Percentiles rank a stretch among this genome's conserved stretches.
phyloP scores from a whole-genome alignment of 2,888 invertebrate genomes.

The Trichacis sp. region DNA sequence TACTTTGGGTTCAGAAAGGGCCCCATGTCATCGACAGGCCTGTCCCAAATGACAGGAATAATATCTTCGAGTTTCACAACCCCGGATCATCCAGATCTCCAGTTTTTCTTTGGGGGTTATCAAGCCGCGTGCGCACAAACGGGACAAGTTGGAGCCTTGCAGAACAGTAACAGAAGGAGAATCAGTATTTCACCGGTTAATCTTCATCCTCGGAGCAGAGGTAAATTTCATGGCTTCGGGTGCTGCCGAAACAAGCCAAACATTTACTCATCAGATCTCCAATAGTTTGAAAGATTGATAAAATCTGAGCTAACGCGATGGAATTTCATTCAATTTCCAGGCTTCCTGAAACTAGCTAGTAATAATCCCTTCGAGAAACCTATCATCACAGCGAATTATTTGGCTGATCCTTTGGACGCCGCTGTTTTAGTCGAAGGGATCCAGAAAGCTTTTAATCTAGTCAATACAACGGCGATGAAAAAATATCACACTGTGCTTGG shows the following conservation, averaged over 20 bases:
- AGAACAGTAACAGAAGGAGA: conserved; percentile 59
- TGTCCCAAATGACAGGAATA: conserved; percentile 76
- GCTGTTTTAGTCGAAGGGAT: conserved; percentile 76
- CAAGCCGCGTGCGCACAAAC: conserved; percentile 73
- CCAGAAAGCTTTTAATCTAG: conserved; percentile 72
- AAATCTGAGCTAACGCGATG: too few species aligned
- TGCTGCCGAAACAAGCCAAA: too few species aligned
- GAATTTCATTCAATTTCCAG: conserved; percentile 44
- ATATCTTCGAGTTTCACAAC: conserved; percentile 75
- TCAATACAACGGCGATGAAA: conserved; percentile 71
- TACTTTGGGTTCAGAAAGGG: conserved; percentile 75
- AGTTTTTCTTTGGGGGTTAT: conserved; percentile 77
- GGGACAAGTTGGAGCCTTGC: conserved; percentile 68
- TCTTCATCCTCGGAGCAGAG: conserved; percentile 77
- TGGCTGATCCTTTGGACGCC: conserved; percentile 76
- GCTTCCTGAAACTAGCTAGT: conserved; percentile 71
- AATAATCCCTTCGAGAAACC: conserved; percentile 79
- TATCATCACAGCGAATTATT: conserved; percentile 83
- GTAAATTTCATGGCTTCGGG: too few species aligned
- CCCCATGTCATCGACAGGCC: conserved; percentile 75
- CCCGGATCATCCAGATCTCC: conserved; percentile 75
- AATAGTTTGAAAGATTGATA: too few species aligned
- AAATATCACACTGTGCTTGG: conserved; percentile 57
- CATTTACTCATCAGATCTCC: too few species aligned
- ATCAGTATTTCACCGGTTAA: conserved; percentile 73